Base-by-base conservation (phyloP, 2,113 vertebrate species). In the Cephalopholis sonnerati region DNA sequence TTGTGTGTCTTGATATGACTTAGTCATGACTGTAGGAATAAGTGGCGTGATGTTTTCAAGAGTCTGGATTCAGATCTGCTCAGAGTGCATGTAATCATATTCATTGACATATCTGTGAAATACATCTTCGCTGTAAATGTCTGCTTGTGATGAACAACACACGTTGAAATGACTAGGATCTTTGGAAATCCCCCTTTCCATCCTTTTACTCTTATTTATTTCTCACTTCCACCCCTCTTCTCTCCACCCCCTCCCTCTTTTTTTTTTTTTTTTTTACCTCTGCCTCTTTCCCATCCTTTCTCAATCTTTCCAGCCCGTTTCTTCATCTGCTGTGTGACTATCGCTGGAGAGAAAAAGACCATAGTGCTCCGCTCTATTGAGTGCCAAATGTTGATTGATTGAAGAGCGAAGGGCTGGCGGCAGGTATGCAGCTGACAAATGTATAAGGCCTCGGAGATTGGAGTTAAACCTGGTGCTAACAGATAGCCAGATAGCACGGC, bases 321-420 rank as follows among this genome's bases (percentile, higher is more conserved):
- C 55, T 81, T 54, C 57, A 65, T 72, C 68, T 80, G 70, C 29
- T 25, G 55, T 46, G 66, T 58, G 39, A 73, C 66, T 75, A 66
- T 77, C 36, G 57, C 81, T n/a, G 41, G 41, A 68, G 39, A 84
- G 70, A 79, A 85, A 84, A 74, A 70, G 65, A 73, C n/a, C 54
- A 75, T 13, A 54, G 74, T 50, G 66, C 80, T 73, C 7, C 13
- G 55, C 77, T 82, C 87, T 88, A 80, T 79, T 81, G 82, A 87
- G 32, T 85, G 78, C 81, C 86, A 88, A 90, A 92, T 62, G 82
- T 72, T 88, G 87, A 91, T 83, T 84, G 92, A 93, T 92, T 90
- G 89, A 91, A 61, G 74, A 89, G 58, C 9, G n/a, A 87, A 89
- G 80, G 77, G 80, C 78, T 70, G 69, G 79, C n/a, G 83, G 82